Percentiles rank a stretch among this genome's conserved stretches.
These are phyloP conservation scores for Hoplias malabaricus DNA, from an alignment of 2,113 vertebrate species.

Conservation along the genomic window DNA sequence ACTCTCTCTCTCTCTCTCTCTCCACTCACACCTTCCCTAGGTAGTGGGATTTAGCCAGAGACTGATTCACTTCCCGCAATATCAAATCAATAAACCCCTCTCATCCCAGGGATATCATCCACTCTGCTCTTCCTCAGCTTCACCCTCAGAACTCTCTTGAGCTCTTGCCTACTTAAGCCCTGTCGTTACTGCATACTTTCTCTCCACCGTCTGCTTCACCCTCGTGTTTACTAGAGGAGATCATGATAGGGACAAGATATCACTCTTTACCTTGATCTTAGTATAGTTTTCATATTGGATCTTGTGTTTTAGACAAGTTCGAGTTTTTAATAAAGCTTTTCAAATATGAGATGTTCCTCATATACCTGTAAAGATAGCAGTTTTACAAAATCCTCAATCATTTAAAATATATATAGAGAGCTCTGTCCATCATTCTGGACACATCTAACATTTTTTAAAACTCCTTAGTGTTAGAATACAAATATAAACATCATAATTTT, in stretches of 20 bases:
- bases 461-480: too few relatives aligned
- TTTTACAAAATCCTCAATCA: too few relatives aligned
- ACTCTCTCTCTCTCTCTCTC: not conserved
- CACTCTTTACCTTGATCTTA: not conserved
- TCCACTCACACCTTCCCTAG: not conserved
- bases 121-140: not conserved
- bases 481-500: too few relatives aligned
- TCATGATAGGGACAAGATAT: not conserved
- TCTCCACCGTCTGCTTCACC: not conserved
- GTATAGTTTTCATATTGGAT: not conserved
- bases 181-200: not conserved
- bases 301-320: not conserved
- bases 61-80: not conserved
- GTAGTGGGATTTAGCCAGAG: not conserved
- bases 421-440: too few relatives aligned
- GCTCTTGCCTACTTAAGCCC: not conserved
- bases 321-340: too few relatives aligned
- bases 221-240: not conserved
- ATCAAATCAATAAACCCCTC: conserved; percentile 2
- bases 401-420: too few relatives aligned
- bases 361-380: too few relatives aligned
- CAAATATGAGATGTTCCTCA: too few relatives aligned
- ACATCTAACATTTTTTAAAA: too few relatives aligned
- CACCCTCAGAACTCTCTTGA: not conserved
- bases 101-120: not conserved